Evolutionary conservation across 1,140 invertebrate genomes (phyloP).

Genomic region (Cyrtorhinus lividipennis): DNA sequence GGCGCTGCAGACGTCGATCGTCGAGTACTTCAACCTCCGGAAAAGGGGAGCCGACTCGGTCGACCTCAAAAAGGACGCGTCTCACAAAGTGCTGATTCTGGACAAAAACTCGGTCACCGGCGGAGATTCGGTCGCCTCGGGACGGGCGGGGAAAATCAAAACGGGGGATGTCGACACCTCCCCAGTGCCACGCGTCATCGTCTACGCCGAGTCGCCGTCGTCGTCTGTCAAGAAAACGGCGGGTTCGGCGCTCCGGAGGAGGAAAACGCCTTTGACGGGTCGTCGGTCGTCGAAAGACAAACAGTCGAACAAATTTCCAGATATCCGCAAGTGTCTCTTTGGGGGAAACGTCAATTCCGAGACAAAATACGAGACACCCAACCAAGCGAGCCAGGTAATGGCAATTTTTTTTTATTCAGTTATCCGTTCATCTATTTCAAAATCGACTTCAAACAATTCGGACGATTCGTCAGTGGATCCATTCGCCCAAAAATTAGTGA

Average conservation of each 20-base stretch:
- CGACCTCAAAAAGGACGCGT: not conserved
- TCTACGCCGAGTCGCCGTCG: not conserved
- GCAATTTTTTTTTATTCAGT: too few species aligned
- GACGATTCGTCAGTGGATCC: too few species aligned
- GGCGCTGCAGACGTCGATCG: constrained; percentile 20
- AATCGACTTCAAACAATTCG: too few species aligned
- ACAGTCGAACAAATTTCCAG: not conserved
- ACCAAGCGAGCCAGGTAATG: too few species aligned
- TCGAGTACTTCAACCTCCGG: constrained; percentile 19
- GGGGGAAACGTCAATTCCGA: too few species aligned
- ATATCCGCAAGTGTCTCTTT: not conserved
- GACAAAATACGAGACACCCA: too few species aligned
- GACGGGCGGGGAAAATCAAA: too few species aligned
- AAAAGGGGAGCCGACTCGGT: constrained; percentile 20
- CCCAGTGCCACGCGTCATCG: not conserved
- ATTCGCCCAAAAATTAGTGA: too few species aligned
- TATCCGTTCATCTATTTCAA: too few species aligned
- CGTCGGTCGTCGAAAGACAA: not conserved
- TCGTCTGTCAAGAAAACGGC: not conserved
- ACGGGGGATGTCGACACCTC: not conserved
- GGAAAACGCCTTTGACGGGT: not conserved
- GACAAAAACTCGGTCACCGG: not conserved
- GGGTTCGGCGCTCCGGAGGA: too few species aligned
- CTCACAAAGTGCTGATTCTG: constrained; percentile 19
- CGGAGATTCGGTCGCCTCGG: not conserved